A percentile compares a stretch with the other conserved stretches of the same genome.
phyloP scores from a whole-genome alignment of 2,113 vertebrate genomes.

The Percina caprodes region DNA sequence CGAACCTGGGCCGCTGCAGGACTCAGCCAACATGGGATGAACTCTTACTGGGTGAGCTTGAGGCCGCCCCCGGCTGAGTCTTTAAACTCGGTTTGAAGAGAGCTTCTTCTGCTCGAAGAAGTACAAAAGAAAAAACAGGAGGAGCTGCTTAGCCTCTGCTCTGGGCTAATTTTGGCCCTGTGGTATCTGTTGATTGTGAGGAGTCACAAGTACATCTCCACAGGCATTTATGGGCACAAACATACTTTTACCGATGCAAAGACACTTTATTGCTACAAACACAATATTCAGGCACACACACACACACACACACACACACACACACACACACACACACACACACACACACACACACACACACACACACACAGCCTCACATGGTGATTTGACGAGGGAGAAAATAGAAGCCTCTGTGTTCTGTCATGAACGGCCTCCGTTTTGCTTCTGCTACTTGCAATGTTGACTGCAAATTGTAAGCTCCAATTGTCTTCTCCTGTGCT shows the following conservation, averaged over 20 bases:
- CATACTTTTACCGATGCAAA: constrained; percentile 49
- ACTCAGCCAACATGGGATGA: too few relatives aligned
- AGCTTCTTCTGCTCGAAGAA: constrained; percentile 31
- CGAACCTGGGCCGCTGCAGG: too few relatives aligned
- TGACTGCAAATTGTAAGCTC: constrained; percentile 54
- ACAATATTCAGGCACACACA: not conserved
- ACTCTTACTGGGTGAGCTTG: too few relatives aligned
- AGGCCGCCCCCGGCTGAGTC: not conserved
- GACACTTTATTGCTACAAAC: constrained; percentile 22
- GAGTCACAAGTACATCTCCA: constrained; percentile 68
- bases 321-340: constrained; percentile 1
- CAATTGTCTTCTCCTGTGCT: constrained; percentile 54
- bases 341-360: constrained; percentile 15
- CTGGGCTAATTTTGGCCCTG: constrained; percentile 72
- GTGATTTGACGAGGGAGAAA: constrained; percentile 30
- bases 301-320: not conserved
- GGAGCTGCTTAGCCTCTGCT: constrained; percentile 67
- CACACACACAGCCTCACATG: constrained; percentile 8
- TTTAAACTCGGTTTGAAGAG: constrained; percentile 45
- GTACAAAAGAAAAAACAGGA: constrained; percentile 22
- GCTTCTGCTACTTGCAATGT: constrained; percentile 35
- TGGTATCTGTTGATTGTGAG: constrained; percentile 72
- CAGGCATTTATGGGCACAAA: constrained; percentile 61
- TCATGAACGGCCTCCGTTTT: constrained; percentile 25
- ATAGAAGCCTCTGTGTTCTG: constrained; percentile 54